Percentiles rank a stretch among this genome's conserved stretches.
Evolutionary conservation across 2,797 vertebrate species (phyloP).

Genomic region (Tolypeutes matacus): DNA sequence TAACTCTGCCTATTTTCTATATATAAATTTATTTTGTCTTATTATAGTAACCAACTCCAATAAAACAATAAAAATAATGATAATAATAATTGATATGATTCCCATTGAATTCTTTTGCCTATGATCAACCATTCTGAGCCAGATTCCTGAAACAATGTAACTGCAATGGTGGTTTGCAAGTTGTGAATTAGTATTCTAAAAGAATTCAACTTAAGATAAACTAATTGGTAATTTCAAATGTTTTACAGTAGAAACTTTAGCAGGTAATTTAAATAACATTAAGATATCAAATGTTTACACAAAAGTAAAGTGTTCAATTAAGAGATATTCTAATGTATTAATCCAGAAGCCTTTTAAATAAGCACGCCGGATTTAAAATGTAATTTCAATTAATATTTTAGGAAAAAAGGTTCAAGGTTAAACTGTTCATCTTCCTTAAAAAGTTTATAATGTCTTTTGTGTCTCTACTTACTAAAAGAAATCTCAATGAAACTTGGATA

Average conservation of each 20-base stretch:
- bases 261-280: conserved; percentile 53
- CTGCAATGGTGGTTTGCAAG: not conserved
- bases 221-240: not conserved
- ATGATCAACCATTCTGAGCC: not conserved
- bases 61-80: conserved; percentile 8
- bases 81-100: not conserved
- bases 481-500: conserved; percentile 87
- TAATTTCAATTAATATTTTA: conserved; percentile 86
- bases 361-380: conserved; percentile 81
- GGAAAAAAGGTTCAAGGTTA: conserved; percentile 87
- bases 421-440: conserved; percentile 87
- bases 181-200: not conserved
- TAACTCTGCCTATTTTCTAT: not conserved
- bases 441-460: conserved; percentile 88
- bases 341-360: conserved; percentile 76
- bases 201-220: not conserved
- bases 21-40: conserved; percentile 16
- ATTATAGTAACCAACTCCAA: not conserved
- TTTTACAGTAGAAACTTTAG: not conserved
- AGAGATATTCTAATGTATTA: conserved; percentile 49
- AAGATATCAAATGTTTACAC: not conserved
- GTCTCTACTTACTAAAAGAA: conserved; percentile 83
- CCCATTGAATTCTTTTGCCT: not conserved
- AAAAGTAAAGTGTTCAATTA: conserved; percentile 55
- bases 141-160: conserved; percentile 49